Base-by-base conservation (phyloP, 2,113 vertebrate genomes). In the Tyrannus savana region DNA sequence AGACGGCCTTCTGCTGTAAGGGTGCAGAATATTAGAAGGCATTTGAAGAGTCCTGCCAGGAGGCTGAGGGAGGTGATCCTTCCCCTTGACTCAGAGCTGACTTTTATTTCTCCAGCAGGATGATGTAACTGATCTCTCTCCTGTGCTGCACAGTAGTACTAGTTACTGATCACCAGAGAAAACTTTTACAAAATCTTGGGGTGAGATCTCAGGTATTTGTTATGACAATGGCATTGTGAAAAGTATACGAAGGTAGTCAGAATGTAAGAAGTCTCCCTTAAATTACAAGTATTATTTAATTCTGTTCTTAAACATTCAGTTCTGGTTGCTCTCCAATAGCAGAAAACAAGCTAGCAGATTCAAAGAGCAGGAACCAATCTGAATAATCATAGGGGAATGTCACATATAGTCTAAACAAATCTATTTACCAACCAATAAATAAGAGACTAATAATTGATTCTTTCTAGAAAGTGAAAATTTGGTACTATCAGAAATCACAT, bases 261-360 rank as follows among this genome's bases (percentile, higher is more conserved):
- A 92, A 95, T 3, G 13, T 63, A 91, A 59, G 86, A 95, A 95
- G 55, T n/a, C 33, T 88, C n/a, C 30, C 35, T 72, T 50, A 72
- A 87, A 95, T 89, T 42, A 12, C 23, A 90, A 92, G 60, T 90
- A 79, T 93, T 84, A 93, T 77, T 96, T 95, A 92, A 91, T 87
- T 80, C 64, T 94, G 16, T 84, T 89, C 64, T 78, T 56, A 47
- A 87, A 78, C 77, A 56, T 7, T 83, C 44, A 30, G 9, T 22
- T 78, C 81, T 95, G 93, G 75, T 64, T 2, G 12, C 23, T 60
- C 55, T 94, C 95, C 90, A 96, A 84, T 52, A 87, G 71, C 87
- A 37, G 72, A 58, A 84, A 72, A 95, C 81, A 90, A 97, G 64
- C 10, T 60, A 84, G 67, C 28, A 73, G 87, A 77, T 84, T 80